Percentiles rank a stretch among this genome's conserved stretches.
Evolutionary conservation across 2,888 invertebrate genomes (phyloP).

Genomic region (Apeira syringaria): DNA sequence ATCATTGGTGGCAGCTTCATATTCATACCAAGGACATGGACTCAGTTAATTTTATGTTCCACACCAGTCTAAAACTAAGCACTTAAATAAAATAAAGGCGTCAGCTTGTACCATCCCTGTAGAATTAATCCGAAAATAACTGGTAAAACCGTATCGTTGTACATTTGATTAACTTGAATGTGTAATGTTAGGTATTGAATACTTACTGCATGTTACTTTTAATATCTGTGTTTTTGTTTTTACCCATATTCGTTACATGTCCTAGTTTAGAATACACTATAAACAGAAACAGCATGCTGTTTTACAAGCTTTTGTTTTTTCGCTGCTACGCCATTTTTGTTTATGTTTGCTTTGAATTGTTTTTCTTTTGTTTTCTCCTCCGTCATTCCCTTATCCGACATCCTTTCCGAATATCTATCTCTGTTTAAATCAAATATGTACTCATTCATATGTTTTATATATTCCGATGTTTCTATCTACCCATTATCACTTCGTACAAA

Average conservation of each 20-base stretch:
- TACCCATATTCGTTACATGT: slow-evolving; percentile 31
- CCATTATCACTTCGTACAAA: neutral
- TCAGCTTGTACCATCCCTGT: slow-evolving; percentile 29
- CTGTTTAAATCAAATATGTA: slow-evolving; percentile 6
- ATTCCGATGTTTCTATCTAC: neutral
- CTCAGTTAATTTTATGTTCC: too few relatives aligned
- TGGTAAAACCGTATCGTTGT: slow-evolving; percentile 11
- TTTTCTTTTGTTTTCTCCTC: slow-evolving; percentile 57
- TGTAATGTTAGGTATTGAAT: neutral
- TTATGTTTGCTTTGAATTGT: slow-evolving; percentile 77
- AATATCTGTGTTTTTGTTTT: slow-evolving; percentile 67
- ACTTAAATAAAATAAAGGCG: too few relatives aligned
- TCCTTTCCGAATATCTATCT: slow-evolving; percentile 4
- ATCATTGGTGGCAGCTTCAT: too few relatives aligned
- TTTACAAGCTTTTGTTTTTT: slow-evolving; percentile 62
- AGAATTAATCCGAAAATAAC: slow-evolving; percentile 24
- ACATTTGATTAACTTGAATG: neutral
- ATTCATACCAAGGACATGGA: too few relatives aligned
- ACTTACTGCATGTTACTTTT: slow-evolving; percentile 33
- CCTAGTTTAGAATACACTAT: slow-evolving; percentile 31
- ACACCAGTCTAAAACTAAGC: too few relatives aligned
- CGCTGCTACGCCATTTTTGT: slow-evolving; percentile 69
- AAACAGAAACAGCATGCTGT: slow-evolving; percentile 46
- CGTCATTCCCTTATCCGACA: slow-evolving; percentile 28
- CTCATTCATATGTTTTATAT: neutral